Base-by-base conservation (phyloP, 2,113 vertebrate species). In the Promerops cafer region DNA sequence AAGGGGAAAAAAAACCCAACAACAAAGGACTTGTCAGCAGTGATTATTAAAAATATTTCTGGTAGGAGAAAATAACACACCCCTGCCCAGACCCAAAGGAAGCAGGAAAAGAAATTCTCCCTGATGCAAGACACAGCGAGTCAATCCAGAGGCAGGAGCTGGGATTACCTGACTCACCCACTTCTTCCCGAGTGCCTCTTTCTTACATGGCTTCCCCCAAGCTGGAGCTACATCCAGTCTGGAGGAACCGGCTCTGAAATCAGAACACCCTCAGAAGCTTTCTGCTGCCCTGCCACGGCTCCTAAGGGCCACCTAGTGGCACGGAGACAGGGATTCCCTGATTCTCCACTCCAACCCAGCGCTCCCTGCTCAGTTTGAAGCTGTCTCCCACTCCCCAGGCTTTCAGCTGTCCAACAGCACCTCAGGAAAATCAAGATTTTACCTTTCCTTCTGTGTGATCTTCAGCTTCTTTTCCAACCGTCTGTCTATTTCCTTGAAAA, bases 361-460 rank as follows among this genome's bases (percentile, higher is more conserved):
- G 0, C 3, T 0, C 49, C 59, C 90, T 12, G 40, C 75, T 61
- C 60, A 1, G 2, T 16, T 2, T 1, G n/a, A 87, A 86, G 49
- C 45, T 2, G 6, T 30, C 11, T 31, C 74, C 84, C 15, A 0
- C 31, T 70, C 37, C 66, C 79, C 65, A 26, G 37, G 21, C 30
- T 33, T 39, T 23, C 4, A 4, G 42, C 33, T 31, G 31, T 56
- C 57, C 26, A n/a, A 57, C 7, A 10, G 72, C 69, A 86, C 49
- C 57, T 56, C 49, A 56, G 72, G 83, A 87, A 56, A 93, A 57
- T 1, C 33, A n/a, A 28, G 19, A 60, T 39, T 45, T 87, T 98
- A 99, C 99, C 98, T 99, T 97, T 99, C 99, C 98, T 98, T 99
- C 95, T 99, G 99, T 54, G 98, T 98, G 97, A 99, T 99, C 97